Percentiles rank a stretch among this genome's conserved stretches.
Conservation (phyloP, 2,888 invertebrate species). For the Cyrtodaria siliqua region DNA sequence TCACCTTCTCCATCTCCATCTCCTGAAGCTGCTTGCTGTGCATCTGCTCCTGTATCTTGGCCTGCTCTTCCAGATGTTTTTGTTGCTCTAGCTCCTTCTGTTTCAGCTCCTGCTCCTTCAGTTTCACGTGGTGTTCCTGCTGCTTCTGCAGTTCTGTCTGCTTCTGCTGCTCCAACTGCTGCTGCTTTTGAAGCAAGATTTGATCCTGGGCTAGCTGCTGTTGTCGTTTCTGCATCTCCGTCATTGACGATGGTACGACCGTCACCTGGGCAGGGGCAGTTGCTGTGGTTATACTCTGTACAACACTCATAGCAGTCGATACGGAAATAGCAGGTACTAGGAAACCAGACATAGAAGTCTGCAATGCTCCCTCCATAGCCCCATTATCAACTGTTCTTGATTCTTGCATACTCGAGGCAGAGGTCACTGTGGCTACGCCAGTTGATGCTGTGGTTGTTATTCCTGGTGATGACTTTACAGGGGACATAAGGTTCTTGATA, state of each 20-base stretch:
- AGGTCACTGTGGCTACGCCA: neutral
- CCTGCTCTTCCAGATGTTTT: conserved; percentile 55
- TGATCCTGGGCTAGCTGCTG: conserved; percentile 23
- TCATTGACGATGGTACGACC: conserved; percentile 25
- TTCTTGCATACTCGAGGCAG: conserved; percentile 7
- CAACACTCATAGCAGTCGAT: conserved; percentile 37
- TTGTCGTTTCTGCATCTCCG: conserved; percentile 5
- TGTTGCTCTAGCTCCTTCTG: conserved; percentile 44
- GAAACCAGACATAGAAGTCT: conserved; percentile 45
- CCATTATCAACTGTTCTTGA: conserved; percentile 15
- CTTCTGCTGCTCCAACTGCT: conserved; percentile 43
- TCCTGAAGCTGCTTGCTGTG: conserved; percentile 47
- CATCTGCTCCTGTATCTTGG: conserved; percentile 48
- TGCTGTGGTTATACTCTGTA: conserved; percentile 35
- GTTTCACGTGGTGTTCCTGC: conserved; percentile 52
- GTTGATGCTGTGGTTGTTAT: conserved; percentile 43
- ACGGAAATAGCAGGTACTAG: conserved; percentile 50
- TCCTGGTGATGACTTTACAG: conserved; percentile 21
- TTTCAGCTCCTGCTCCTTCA: conserved; percentile 35
- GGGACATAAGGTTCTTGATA: conserved; percentile 10
- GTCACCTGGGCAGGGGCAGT: conserved; percentile 34
- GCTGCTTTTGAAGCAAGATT: conserved; percentile 21
- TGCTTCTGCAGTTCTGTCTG: conserved; percentile 48
- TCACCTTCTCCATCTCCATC: conserved; percentile 27
- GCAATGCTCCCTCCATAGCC: conserved; percentile 23